These are phyloP conservation scores for Ceramica pisi DNA, from an alignment of 2,888 invertebrate genomes.

Conservation along the genomic window DNA sequence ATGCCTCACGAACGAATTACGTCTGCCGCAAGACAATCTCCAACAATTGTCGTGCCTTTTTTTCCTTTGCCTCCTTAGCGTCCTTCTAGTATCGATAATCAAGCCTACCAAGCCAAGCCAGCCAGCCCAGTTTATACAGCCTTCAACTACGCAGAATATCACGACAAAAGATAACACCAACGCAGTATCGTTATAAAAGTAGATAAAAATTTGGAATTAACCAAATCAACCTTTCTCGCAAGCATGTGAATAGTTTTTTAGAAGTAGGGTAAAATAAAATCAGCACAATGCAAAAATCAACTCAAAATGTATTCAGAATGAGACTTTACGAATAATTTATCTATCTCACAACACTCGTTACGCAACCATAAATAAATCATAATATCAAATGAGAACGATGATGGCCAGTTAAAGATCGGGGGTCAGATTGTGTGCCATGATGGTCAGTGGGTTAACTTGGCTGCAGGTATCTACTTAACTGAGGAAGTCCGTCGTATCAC, in stretches of 20 bases:
- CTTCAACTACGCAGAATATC: not conserved
- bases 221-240: no score
- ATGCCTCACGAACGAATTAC: no score
- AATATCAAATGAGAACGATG: not conserved
- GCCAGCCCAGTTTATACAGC: not conserved
- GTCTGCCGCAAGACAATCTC: no score
- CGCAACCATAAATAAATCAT: not conserved
- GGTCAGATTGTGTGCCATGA: not conserved
- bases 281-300: not conserved
- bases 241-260: not conserved
- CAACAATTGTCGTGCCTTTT: no score
- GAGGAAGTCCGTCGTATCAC: slow-evolving; percentile 11
- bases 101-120: no score
- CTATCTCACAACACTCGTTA: not conserved
- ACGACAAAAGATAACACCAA: not conserved
- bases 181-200: not conserved
- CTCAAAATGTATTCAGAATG: slow-evolving; percentile 22
- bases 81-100: not conserved
- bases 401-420: not conserved
- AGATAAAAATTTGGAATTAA: not conserved
- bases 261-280: slow-evolving; percentile 23
- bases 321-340: not conserved
- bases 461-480: not conserved
- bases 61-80: not conserved
- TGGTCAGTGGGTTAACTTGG: not conserved